Base-by-base conservation (phyloP, 2,888 invertebrate genomes). In the Margaritifera margaritifera region DNA sequence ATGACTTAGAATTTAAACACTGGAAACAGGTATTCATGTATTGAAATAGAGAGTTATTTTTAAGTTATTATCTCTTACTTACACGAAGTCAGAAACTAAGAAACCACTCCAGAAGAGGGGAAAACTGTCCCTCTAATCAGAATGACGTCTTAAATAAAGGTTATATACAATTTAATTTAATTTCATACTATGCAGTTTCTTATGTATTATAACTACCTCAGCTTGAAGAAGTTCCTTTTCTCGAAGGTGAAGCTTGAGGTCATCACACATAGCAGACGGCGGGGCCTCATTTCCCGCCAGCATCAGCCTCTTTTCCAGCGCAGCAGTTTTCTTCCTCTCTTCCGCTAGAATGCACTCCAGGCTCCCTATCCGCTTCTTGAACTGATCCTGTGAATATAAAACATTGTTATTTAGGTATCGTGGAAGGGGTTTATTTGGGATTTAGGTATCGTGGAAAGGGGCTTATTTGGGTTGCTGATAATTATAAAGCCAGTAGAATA, bases 271-370 rank as follows among this genome's bases (percentile, higher is more conserved):
- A 56, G 80, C 81, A 31, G 85, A 81, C 8, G 85, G 75, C 19
- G 81, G 68, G 20, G 77, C 80, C 60, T 84, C 84, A 56, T 78
- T 80, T n/a, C 76, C 80, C 18, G 73, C 77, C 27, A 88, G 74
- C 53, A 80, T 74, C 22, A 87, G 76, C 66, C 86, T 86, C 80
- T 86, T 87, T 74, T 88, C 86, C 15, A 86, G 83, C 24, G 84
- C 83, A 61, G 80, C 71, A 25, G 85, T 82, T 72, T 87, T 87
- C 70, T 86, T 83, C 50, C 87, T 69, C 71, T 89, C 89, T 77
- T 89, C 88, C 52, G 85, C 84, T 54, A 89, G 80, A 27, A 88
- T 82, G 8, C 80, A 77, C 69, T 89, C 88, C 69, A 89, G 80
- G 31, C 84, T 84, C 57, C 83, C 80, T 55, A 89, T 83, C 25